A percentile compares a stretch with the other conserved stretches of the same genome.
phyloP scores from a whole-genome alignment of 2,797 vertebrate genomes.

The Loriculus beryllinus region DNA sequence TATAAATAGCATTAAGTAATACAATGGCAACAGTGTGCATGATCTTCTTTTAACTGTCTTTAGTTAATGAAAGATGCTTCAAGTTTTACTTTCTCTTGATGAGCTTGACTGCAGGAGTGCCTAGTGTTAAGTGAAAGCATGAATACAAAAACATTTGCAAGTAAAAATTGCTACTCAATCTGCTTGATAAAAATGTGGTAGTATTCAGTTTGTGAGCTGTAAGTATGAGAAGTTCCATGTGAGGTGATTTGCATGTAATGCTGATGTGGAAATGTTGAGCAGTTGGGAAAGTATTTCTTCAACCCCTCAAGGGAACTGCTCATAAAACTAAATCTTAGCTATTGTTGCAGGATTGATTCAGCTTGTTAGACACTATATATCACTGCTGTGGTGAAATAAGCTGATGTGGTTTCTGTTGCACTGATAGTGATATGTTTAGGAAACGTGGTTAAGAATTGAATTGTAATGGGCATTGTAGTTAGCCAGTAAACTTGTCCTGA shows the following conservation, averaged over 20 bases:
- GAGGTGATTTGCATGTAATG: neutral
- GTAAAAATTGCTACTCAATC: neutral
- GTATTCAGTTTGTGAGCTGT: neutral
- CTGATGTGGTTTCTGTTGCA: neutral
- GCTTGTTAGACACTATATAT: neutral
- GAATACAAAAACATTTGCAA: neutral
- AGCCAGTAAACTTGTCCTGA: neutral
- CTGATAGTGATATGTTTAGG: neutral
- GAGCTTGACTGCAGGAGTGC: neutral
- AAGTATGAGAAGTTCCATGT: neutral
- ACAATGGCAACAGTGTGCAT: neutral
- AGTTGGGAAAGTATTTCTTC: neutral
- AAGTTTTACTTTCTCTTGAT: neutral
- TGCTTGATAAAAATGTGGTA: neutral
- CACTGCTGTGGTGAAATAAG: neutral
- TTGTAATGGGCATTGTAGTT: neutral
- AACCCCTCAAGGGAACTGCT: neutral
- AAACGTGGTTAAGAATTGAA: conserved; percentile 3
- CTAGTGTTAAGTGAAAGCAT: neutral
- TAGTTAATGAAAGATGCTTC: neutral
- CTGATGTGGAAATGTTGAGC: neutral
- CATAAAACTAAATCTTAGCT: neutral
- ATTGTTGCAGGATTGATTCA: conserved; percentile 16
- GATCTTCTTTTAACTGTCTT: neutral
- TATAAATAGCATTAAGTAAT: neutral